phyloP scores from a whole-genome alignment of 2,797 vertebrate genomes.

The Typhlichthys subterraneus region DNA sequence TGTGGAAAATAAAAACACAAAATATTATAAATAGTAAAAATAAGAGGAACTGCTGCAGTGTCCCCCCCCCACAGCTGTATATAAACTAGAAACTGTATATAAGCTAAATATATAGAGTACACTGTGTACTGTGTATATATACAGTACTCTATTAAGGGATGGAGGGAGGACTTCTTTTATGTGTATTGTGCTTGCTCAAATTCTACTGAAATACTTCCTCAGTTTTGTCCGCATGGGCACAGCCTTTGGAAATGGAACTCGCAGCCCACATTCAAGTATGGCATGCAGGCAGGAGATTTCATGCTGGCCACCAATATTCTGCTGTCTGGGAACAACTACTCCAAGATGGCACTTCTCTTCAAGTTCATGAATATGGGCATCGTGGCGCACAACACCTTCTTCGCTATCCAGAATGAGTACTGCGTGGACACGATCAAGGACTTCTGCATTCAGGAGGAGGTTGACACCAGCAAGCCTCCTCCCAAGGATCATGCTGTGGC shows the following conservation, averaged over 20 bases:
- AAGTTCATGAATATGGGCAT: conserved; percentile 10
- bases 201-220: neutral
- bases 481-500: no score
- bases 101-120: no score
- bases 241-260: conserved; percentile 5
- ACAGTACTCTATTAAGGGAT: no score
- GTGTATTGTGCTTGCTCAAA: no score
- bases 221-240: neutral
- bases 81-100: no score
- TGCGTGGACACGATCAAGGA: conserved; percentile 12
- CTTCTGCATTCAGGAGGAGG: neutral
- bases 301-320: conserved; percentile 12
- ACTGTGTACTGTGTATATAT: no score
- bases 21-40: no score
- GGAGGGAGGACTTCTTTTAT: no score
- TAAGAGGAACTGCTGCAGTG: no score
- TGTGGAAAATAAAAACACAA: no score
- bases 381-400: neutral
- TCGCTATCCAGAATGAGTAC: conserved; percentile 1
- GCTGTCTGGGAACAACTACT: conserved; percentile 6
- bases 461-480: no score
- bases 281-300: conserved; percentile 11
- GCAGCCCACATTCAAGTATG: neutral
- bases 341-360: conserved; percentile 3
- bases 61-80: no score